Percentiles rank a stretch among this genome's conserved stretches.
phyloP scores from a whole-genome alignment of 2,888 invertebrate species.

The Ichneumoninae sp. region DNA sequence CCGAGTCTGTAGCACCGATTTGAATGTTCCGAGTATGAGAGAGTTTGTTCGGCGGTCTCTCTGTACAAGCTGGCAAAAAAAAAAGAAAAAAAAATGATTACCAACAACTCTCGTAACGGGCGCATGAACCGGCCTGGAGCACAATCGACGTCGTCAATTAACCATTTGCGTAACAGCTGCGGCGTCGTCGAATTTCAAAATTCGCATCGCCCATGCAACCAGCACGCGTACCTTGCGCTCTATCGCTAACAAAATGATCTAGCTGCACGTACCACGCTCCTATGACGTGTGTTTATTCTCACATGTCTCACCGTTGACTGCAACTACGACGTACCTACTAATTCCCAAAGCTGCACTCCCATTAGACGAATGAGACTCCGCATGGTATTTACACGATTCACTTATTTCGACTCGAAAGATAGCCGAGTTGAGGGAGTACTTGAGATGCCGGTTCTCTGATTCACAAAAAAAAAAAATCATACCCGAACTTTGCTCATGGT shows the following conservation, averaged over 20 bases:
- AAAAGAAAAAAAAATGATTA: not conserved
- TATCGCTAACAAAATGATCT: constrained; percentile 16
- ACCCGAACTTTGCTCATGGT: not conserved
- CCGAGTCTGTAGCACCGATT: not conserved
- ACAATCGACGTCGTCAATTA: constrained; percentile 13
- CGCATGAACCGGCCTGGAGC: not conserved
- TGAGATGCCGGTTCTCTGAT: not conserved
- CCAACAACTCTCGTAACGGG: not conserved
- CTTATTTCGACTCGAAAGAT: not conserved
- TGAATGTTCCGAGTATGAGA: constrained; percentile 8
- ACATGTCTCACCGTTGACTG: constrained; percentile 2
- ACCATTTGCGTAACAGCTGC: constrained; percentile 9
- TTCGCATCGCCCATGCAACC: not conserved
- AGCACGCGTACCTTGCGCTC: not conserved
- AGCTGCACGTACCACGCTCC: constrained; percentile 7
- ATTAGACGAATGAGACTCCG: constrained; percentile 13
- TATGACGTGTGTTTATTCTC: constrained; percentile 18
- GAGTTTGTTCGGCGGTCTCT: not conserved
- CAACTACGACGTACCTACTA: constrained; percentile 1
- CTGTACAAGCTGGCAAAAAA: not conserved
- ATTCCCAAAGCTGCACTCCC: not conserved
- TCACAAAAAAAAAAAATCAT: not conserved
- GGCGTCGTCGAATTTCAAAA: constrained; percentile 20
- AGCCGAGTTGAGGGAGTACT: not conserved
- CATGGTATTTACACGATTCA: not conserved